Percentiles rank a stretch among this genome's conserved stretches.
These are phyloP conservation scores for Dastarcus helophoroides DNA, from an alignment of 2,888 invertebrate species.

Conservation along the genomic window DNA sequence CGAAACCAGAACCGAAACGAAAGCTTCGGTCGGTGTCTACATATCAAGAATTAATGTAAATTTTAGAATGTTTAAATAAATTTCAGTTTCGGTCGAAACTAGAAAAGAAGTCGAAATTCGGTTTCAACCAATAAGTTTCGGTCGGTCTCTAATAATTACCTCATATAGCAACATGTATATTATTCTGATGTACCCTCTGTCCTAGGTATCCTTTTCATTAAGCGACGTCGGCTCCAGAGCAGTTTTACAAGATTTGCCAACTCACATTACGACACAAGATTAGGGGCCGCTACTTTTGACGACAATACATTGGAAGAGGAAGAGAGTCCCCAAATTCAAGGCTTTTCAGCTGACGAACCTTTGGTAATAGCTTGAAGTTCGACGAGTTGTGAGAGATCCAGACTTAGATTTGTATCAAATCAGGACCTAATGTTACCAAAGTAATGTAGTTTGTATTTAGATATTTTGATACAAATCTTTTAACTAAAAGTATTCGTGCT, in stretches of 20 bases:
- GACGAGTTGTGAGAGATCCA: neutral
- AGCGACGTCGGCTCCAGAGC: slow-evolving; percentile 62
- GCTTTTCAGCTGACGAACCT: slow-evolving; percentile 90
- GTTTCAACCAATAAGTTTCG: too few species aligned
- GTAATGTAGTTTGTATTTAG: neutral
- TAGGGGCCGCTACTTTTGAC: slow-evolving; percentile 76
- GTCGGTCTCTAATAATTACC: too few species aligned
- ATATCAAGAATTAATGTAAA: too few species aligned
- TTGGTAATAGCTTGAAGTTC: slow-evolving; percentile 69
- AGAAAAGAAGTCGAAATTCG: too few species aligned
- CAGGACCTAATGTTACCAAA: neutral
- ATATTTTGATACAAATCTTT: slow-evolving; percentile 1
- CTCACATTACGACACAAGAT: slow-evolving; percentile 75
- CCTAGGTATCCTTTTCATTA: slow-evolving; percentile 47
- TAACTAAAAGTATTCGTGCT: too few species aligned
- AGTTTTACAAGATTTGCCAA: slow-evolving; percentile 73
- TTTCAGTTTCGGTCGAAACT: too few species aligned
- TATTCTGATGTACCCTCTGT: slow-evolving; percentile 48
- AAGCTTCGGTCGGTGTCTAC: too few species aligned
- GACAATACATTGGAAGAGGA: slow-evolving; percentile 65
- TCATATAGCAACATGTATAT: too few species aligned
- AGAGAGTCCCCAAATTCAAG: slow-evolving; percentile 78
- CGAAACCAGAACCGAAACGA: too few species aligned
- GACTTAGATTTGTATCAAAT: slow-evolving; percentile 1
- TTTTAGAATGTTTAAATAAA: too few species aligned